phyloP scores from a whole-genome alignment of 2,113 vertebrate genomes.

The Thymallus thymallus region DNA sequence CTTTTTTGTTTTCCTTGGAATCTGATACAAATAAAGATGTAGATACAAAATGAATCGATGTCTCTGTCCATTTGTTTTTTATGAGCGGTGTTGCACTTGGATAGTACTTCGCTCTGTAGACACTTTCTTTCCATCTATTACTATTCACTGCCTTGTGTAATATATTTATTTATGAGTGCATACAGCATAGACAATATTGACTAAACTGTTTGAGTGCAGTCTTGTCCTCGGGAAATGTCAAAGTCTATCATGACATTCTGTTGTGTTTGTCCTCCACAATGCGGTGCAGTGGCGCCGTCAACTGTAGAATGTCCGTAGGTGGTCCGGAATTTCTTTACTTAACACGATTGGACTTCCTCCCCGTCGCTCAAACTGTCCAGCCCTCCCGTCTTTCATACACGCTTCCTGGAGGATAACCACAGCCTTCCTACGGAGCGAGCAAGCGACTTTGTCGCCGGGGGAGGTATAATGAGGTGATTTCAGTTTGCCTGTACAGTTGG shows the following conservation, averaged over 20 bases:
- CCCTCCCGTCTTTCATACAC: constrained; percentile 7
- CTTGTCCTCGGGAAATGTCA: no score
- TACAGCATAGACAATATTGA: no score
- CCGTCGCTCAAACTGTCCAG: constrained; percentile 54
- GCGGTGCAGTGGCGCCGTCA: constrained; percentile 17
- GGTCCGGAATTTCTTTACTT: constrained; percentile 58
- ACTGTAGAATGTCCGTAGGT: constrained; percentile 63
- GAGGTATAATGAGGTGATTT: constrained; percentile 65
- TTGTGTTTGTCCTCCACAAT: not conserved
- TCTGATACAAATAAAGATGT: constrained; percentile 73
- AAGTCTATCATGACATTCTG: no score
- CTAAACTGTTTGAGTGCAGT: no score
- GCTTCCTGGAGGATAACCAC: constrained; percentile 59
- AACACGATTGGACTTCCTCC: constrained; percentile 66
- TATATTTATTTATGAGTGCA: no score
- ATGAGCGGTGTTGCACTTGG: not conserved
- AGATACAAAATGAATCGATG: constrained; percentile 39
- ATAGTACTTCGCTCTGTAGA: no score
- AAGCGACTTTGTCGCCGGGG: constrained; percentile 41
- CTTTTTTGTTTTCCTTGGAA: constrained; percentile 55
- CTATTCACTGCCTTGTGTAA: no score
- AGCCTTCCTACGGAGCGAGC: constrained; percentile 25
- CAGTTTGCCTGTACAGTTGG: not conserved
- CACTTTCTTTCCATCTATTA: no score
- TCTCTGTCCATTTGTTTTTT: not conserved